A percentile compares a stretch with the other conserved stretches of the same genome.
Evolutionary conservation across 2,888 invertebrate species (phyloP).

Genomic region (Cosmia trapezina): DNA sequence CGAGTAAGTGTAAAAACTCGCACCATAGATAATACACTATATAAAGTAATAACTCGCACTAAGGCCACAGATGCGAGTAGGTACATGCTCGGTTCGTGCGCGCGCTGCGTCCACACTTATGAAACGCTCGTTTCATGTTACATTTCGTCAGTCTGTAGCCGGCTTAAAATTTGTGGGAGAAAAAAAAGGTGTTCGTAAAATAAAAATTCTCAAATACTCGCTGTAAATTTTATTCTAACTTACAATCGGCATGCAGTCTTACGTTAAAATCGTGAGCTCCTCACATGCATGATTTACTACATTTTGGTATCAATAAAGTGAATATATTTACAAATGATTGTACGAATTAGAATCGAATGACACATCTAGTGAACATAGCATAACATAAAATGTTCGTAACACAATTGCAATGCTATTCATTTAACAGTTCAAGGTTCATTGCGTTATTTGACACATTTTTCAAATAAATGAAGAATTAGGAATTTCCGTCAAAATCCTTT

Average conservation of each 20-base stretch:
- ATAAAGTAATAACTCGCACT: too few species aligned
- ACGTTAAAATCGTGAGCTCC: slow-evolving; percentile 68
- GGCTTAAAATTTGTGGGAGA: too few species aligned
- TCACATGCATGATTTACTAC: slow-evolving; percentile 55
- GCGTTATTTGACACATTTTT: neutral
- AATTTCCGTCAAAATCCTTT: neutral
- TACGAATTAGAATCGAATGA: neutral
- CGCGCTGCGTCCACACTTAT: too few species aligned
- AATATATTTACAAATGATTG: slow-evolving; percentile 58
- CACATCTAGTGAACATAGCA: neutral
- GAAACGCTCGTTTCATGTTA: too few species aligned
- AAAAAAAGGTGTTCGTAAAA: slow-evolving; percentile 20
- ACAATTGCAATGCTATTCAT: neutral
- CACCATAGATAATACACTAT: too few species aligned
- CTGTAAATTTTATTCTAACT: slow-evolving; percentile 69
- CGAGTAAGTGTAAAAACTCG: too few species aligned
- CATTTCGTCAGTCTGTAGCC: too few species aligned
- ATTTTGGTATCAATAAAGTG: slow-evolving; percentile 57
- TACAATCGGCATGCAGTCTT: slow-evolving; percentile 77
- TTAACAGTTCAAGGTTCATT: slow-evolving; percentile 1
- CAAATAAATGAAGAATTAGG: neutral
- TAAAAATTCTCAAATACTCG: slow-evolving; percentile 47
- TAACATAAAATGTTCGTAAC: neutral
- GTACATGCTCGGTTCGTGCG: too few species aligned
- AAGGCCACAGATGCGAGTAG: too few species aligned